These are phyloP conservation scores for Callithrix jacchus DNA, from an alignment of 2,113 vertebrate genomes.

Conservation along the genomic window DNA sequence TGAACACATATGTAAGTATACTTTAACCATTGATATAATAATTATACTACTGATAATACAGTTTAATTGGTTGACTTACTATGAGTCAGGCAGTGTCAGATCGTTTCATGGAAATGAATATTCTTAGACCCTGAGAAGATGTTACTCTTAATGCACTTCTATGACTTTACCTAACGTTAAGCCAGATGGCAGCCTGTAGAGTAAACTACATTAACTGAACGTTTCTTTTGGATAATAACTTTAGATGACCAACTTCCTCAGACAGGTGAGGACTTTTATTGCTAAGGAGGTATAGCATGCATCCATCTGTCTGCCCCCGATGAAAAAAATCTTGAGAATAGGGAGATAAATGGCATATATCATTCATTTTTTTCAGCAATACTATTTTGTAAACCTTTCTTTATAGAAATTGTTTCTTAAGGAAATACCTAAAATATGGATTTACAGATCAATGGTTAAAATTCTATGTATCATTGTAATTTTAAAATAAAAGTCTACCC, in stretches of 20 bases:
- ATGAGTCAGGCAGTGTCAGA: neutral
- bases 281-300: too few species aligned
- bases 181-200: neutral
- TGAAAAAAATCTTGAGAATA: neutral
- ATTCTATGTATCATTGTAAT: neutral
- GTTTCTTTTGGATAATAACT: neutral
- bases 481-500: neutral
- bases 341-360: neutral
- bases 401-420: slow-evolving; percentile 10
- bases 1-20: neutral
- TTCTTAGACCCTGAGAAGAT: slow-evolving; percentile 14
- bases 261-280: neutral
- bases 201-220: neutral
- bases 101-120: neutral
- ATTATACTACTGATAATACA: neutral
- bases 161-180: neutral
- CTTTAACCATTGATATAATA: neutral
- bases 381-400: neutral
- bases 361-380: neutral
- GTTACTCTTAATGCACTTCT: neutral
- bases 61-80: neutral
- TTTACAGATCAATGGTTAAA: neutral
- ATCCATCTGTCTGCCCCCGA: neutral
- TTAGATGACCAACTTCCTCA: neutral
- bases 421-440: neutral